These are phyloP conservation scores for Tragelaphus buxtoni DNA, from an alignment of 2,113 vertebrate genomes.

Conservation along the genomic window DNA sequence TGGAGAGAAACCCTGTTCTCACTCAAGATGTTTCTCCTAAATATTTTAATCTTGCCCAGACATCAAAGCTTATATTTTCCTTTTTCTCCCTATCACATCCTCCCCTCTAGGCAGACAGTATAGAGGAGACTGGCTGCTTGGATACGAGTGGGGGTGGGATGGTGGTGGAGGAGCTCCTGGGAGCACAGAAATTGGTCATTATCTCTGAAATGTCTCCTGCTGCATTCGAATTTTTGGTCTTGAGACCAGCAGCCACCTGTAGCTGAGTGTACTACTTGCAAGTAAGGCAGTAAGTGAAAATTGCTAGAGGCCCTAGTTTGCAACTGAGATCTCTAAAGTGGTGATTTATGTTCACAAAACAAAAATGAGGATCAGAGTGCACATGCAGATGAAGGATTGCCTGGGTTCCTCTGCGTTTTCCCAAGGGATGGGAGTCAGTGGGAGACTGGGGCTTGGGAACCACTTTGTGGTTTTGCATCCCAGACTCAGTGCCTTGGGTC, in stretches of 20 bases:
- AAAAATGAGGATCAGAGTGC: background rate
- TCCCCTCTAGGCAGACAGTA: background rate
- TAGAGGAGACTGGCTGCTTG: background rate
- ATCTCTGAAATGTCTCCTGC: background rate
- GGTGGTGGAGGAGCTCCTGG: background rate
- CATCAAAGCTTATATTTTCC: conserved; percentile 35
- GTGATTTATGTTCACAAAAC: background rate
- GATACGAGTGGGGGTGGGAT: background rate
- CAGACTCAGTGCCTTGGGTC: background rate
- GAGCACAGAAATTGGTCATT: background rate
- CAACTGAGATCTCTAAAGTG: background rate
- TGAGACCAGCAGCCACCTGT: background rate
- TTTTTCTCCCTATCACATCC: background rate
- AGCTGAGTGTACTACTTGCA: background rate
- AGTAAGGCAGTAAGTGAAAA: background rate
- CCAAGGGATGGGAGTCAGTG: background rate
- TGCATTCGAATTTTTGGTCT: background rate
- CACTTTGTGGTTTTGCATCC: background rate
- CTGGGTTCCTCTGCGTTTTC: background rate
- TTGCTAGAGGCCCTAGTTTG: background rate
- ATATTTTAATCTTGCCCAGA: conserved; percentile 15
- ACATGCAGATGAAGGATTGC: background rate
- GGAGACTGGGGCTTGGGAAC: background rate
- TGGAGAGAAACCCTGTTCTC: background rate
- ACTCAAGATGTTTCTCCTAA: conserved; percentile 29